A percentile compares a stretch with the other conserved stretches of the same genome.
These are phyloP conservation scores for Dasysyrphus albostriatus DNA, from an alignment of 2,888 invertebrate genomes.

Conservation along the genomic window DNA sequence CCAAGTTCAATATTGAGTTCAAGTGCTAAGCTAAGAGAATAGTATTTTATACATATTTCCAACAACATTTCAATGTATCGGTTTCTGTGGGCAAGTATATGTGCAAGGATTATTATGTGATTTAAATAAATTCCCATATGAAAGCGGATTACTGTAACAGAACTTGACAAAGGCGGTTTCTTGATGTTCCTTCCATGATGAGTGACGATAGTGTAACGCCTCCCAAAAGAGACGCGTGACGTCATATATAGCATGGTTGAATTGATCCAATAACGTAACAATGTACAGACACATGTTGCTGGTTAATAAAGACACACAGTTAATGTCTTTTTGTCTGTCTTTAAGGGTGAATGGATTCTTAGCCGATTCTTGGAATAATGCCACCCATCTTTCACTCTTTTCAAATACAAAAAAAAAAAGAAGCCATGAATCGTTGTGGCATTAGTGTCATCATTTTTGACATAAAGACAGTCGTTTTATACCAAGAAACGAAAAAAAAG, in stretches of 20 bases:
- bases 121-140: slow-evolving; percentile 58
- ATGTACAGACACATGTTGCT: slow-evolving; percentile 61
- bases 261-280: slow-evolving; percentile 21
- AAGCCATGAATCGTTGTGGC: slow-evolving; percentile 42
- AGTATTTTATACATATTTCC: neutral
- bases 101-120: slow-evolving; percentile 48
- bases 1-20: slow-evolving; percentile 72
- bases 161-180: slow-evolving; percentile 33
- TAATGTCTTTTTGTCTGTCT: slow-evolving; percentile 58
- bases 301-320: slow-evolving; percentile 46
- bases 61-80: slow-evolving; percentile 8
- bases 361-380: slow-evolving; percentile 30
- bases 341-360: slow-evolving; percentile 24
- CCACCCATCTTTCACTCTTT: slow-evolving; percentile 21
- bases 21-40: slow-evolving; percentile 33
- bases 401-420: neutral
- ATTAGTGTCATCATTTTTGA: slow-evolving; percentile 63
- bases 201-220: slow-evolving; percentile 3
- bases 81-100: neutral
- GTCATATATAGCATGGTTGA: slow-evolving; percentile 34
- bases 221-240: slow-evolving; percentile 40
- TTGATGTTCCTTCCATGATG: neutral
- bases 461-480: slow-evolving; percentile 59
- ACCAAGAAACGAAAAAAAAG: neutral
- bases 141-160: slow-evolving; percentile 55